Conservation (phyloP, 2,797 vertebrate genomes). For the Brachymystax lenok region DNA sequence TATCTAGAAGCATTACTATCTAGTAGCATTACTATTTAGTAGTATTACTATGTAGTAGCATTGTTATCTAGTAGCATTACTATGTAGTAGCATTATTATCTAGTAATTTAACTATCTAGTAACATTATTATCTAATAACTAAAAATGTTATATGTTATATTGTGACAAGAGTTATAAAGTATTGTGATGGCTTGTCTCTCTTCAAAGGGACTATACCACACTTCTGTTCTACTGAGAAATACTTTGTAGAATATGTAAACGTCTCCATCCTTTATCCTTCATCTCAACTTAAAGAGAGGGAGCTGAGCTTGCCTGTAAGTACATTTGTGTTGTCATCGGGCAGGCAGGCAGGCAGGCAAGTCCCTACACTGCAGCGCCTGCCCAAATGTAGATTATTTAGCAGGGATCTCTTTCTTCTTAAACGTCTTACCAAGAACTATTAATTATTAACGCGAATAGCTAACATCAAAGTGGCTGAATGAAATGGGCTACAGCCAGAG, state of each 20-base stretch:
- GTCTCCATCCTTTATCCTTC: background rate
- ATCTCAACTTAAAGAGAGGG: constrained; percentile 17
- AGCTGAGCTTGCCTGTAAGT: constrained; percentile 66
- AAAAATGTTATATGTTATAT: background rate
- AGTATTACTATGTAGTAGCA: no score
- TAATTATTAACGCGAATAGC: constrained; percentile 78
- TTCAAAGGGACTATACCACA: background rate
- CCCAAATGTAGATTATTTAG: constrained; percentile 69
- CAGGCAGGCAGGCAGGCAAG: constrained; percentile 66
- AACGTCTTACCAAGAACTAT: constrained; percentile 68
- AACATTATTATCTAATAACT: no score
- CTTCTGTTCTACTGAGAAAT: background rate
- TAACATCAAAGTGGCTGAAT: constrained; percentile 80
- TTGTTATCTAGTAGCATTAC: no score
- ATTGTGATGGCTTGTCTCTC: background rate
- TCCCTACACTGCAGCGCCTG: constrained; percentile 69
- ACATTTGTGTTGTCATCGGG: constrained; percentile 74
- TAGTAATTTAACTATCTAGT: no score
- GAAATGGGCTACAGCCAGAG: constrained; percentile 64
- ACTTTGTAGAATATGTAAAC: background rate
- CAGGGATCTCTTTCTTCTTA: constrained; percentile 65
- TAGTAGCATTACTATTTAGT: no score
- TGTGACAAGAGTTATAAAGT: background rate
- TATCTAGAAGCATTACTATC: no score
- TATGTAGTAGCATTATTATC: no score